Evolutionary conservation across 2,797 vertebrate species (phyloP).

Genomic region (Xyrichtys novacula): DNA sequence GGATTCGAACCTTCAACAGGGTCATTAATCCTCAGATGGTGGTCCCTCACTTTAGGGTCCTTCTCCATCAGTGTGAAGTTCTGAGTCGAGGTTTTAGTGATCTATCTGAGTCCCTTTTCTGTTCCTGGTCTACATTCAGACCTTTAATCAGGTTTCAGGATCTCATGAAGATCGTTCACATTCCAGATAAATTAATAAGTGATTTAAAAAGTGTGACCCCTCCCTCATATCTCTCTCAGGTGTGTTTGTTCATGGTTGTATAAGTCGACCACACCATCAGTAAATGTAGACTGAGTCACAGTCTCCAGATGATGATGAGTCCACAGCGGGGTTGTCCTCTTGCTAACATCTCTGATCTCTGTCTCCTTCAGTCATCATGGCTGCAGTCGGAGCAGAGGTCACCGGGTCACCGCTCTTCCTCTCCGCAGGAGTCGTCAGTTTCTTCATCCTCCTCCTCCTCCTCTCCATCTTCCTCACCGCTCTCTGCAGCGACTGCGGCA

Average conservation of each 20-base stretch:
- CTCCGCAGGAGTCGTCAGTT: slow-evolving; percentile 7
- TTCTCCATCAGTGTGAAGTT: too few species aligned
- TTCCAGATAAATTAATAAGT: neutral
- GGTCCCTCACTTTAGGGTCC: too few species aligned
- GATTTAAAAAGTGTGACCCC: neutral
- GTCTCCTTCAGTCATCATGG: slow-evolving; percentile 62
- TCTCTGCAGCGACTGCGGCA: slow-evolving; percentile 79
- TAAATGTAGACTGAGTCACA: neutral
- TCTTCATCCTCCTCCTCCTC: slow-evolving; percentile 72
- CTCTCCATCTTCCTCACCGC: slow-evolving; percentile 71
- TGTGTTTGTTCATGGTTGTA: slow-evolving; percentile 4
- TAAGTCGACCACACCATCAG: neutral
- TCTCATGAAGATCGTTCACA: neutral
- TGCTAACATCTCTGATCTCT: neutral
- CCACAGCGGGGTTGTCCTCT: too few species aligned
- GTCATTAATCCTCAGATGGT: too few species aligned
- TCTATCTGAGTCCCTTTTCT: too few species aligned
- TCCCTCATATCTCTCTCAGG: neutral
- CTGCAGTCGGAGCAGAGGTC: slow-evolving; percentile 48
- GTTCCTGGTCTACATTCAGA: too few species aligned
- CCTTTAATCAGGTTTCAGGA: too few species aligned
- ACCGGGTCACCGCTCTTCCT: slow-evolving; percentile 27
- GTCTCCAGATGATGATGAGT: neutral
- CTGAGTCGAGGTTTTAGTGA: too few species aligned
- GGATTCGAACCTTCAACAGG: too few species aligned